These are phyloP conservation scores for Microcebus ravelobensis DNA, from an alignment of 2,113 vertebrate genomes.

Conservation along the genomic window DNA sequence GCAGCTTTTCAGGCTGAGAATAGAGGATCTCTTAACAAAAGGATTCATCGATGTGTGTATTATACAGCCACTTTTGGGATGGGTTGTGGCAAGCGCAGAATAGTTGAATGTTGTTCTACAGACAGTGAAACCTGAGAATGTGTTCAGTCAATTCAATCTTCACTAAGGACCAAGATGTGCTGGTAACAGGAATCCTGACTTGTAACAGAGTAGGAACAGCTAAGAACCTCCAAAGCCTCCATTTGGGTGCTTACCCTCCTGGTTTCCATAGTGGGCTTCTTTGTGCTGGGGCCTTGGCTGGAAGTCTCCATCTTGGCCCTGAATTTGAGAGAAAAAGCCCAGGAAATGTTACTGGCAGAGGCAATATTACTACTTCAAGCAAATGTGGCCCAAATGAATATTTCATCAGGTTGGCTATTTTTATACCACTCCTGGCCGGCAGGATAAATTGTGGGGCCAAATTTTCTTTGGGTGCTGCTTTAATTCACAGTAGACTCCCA, in stretches of 20 bases:
- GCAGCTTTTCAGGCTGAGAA: constrained; percentile 24
- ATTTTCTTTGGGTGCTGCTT: constrained; percentile 65
- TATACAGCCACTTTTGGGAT: background rate
- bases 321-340: constrained; percentile 45
- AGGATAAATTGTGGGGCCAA: constrained; percentile 66
- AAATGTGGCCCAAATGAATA: constrained; percentile 71
- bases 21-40: background rate
- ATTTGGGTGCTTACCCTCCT: constrained; percentile 62
- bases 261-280: constrained; percentile 33
- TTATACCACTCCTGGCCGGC: constrained; percentile 60
- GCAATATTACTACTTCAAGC: constrained; percentile 68
- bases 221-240: background rate
- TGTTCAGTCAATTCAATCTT: background rate
- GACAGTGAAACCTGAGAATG: constrained; percentile 13
- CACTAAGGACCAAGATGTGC: background rate
- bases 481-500: constrained; percentile 50
- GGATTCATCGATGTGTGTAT: background rate
- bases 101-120: background rate
- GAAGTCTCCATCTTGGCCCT: constrained; percentile 55
- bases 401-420: constrained; percentile 77
- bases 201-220: background rate
- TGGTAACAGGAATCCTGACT: background rate
- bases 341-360: constrained; percentile 58
- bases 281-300: constrained; percentile 11
- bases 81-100: background rate